These are phyloP conservation scores for Setophaga petechia DNA, from an alignment of 2,113 vertebrate genomes.

Conservation along the genomic window DNA sequence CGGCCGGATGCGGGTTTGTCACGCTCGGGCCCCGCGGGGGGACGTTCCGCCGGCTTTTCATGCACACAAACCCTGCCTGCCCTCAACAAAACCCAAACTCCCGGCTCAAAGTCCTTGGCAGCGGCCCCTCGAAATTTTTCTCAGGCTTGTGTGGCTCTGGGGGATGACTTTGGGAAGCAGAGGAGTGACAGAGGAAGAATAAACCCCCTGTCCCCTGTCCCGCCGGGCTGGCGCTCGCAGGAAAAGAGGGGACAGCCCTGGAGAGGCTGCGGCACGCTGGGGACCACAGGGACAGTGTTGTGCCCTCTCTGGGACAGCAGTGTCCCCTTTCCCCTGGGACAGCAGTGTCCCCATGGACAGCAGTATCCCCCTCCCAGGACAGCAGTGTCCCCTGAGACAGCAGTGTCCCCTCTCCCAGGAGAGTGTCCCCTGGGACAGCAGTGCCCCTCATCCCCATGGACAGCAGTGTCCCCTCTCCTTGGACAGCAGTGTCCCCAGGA, in stretches of 20 bases:
- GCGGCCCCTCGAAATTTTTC: background rate
- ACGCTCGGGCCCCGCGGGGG: background rate
- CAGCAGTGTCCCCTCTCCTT: too few relatives aligned
- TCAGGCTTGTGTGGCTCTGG: conserved; percentile 14
- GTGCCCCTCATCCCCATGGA: too few relatives aligned
- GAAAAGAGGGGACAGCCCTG: background rate
- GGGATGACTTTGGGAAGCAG: background rate
- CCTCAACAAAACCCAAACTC: conserved; percentile 23
- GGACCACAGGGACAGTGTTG: too few relatives aligned
- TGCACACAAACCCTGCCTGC: background rate
- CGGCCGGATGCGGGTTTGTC: conserved; percentile 41
- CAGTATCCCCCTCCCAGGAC: too few relatives aligned
- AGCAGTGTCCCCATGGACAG: too few relatives aligned
- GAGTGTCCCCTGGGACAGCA: too few relatives aligned
- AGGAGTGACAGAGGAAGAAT: background rate
- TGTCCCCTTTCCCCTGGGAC: too few relatives aligned
- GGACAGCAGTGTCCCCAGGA: too few relatives aligned
- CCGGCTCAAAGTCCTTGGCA: conserved; percentile 13
- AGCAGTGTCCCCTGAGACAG: too few relatives aligned
- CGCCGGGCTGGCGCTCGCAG: background rate
- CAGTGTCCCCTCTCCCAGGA: too few relatives aligned
- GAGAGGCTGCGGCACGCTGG: background rate
- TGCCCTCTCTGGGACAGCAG: too few relatives aligned
- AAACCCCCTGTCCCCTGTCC: background rate
- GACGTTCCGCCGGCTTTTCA: conserved; percentile 18